phyloP scores from a whole-genome alignment of 2,797 vertebrate genomes.

The Halcyon chelicuti region DNA sequence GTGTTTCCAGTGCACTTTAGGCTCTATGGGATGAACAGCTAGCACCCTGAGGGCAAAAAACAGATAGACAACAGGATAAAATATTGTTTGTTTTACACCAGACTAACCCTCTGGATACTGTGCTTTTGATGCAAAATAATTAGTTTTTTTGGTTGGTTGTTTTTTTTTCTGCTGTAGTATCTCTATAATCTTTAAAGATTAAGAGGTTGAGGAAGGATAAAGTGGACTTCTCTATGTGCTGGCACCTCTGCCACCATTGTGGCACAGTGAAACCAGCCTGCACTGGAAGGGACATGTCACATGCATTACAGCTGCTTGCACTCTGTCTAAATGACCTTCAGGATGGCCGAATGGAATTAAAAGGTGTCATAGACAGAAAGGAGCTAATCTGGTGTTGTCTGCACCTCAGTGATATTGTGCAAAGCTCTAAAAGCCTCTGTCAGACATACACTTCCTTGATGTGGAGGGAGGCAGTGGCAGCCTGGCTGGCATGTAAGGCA shows the following conservation, averaged over 20 bases:
- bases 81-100: not conserved
- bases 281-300: not conserved
- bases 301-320: not conserved
- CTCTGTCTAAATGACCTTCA: not conserved
- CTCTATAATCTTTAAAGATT: not conserved
- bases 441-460: not conserved
- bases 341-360: not conserved
- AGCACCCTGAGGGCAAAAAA: not conserved
- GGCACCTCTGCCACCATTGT: not conserved
- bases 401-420: not conserved
- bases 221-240: not conserved
- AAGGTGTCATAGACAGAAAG: rapidly evolving
- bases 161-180: not conserved
- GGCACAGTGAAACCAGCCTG: not conserved
- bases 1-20: not conserved
- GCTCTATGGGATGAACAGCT: not conserved
- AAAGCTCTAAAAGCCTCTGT: not conserved
- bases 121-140: not conserved
- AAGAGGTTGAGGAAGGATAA: not conserved
- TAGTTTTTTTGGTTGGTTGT: not conserved
- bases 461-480: not conserved
- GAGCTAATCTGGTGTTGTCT: not conserved
- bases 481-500: not conserved
- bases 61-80: not conserved
- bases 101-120: not conserved